Evolutionary conservation across 2,888 invertebrate genomes (phyloP).

Genomic region (Teinopalpus imperialis): DNA sequence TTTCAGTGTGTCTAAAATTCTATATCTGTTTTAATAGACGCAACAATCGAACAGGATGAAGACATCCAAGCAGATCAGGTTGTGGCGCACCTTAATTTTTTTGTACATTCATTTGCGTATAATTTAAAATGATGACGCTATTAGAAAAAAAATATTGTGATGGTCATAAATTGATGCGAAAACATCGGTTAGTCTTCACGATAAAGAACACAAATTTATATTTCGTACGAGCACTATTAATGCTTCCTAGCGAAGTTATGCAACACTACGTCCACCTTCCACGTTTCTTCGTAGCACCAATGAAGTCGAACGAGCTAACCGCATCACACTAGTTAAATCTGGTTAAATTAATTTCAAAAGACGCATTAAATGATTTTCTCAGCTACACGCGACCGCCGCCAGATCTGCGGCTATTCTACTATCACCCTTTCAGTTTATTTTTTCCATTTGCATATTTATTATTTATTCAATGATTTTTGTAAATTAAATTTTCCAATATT

Average conservation of each 20-base stretch:
- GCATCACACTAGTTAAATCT: constrained; percentile 52
- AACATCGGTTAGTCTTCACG: not conserved
- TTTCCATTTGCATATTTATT: too few relatives aligned
- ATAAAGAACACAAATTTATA: constrained; percentile 5
- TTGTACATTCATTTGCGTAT: too few relatives aligned
- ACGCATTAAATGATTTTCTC: constrained; percentile 41
- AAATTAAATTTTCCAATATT: too few relatives aligned
- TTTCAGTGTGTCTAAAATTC: too few relatives aligned
- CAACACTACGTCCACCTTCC: constrained; percentile 48
- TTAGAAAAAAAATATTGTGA: not conserved
- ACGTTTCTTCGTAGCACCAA: constrained; percentile 51
- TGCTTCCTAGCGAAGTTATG: constrained; percentile 51
- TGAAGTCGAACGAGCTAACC: constrained; percentile 41
- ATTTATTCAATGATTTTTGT: too few relatives aligned
- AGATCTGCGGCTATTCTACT: not conserved
- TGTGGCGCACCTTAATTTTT: constrained; percentile 18
- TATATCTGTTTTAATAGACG: too few relatives aligned
- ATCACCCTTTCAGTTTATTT: constrained; percentile 3
- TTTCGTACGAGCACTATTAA: constrained; percentile 28
- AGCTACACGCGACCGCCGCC: constrained; percentile 3
- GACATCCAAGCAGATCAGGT: not conserved
- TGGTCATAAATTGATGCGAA: not conserved
- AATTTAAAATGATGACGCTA: too few relatives aligned
- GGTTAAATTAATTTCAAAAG: constrained; percentile 47
- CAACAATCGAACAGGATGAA: constrained; percentile 1